A percentile compares a stretch with the other conserved stretches of the same genome.
Evolutionary conservation across 2,113 vertebrate genomes (phyloP).

Genomic region (Speoplatyrhinus poulsoni): DNA sequence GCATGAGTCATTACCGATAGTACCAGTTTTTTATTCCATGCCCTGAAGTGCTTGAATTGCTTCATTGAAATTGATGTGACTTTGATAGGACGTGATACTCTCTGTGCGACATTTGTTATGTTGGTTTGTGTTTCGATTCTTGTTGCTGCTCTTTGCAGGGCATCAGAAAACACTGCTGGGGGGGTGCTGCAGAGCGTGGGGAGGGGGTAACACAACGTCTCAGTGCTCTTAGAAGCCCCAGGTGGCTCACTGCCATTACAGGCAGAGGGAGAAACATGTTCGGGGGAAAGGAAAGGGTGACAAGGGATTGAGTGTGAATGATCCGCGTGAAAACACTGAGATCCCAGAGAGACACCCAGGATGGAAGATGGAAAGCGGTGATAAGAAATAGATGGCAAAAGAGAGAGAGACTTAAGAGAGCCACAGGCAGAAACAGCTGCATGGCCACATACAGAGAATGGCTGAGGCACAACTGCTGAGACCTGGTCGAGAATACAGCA

Average conservation of each 20-base stretch:
- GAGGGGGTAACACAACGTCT: neutral
- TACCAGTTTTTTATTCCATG: neutral
- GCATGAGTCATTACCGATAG: too few species aligned
- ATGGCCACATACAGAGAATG: too few species aligned
- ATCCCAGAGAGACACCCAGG: neutral
- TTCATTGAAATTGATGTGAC: neutral
- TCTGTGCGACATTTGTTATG: neutral
- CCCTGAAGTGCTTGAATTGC: neutral
- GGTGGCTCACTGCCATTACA: slow-evolving; percentile 9
- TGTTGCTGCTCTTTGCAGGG: neutral
- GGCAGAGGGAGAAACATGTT: neutral
- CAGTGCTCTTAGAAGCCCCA: slow-evolving; percentile 5
- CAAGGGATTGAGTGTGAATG: too few species aligned
- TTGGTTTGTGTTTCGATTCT: neutral
- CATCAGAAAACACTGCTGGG: neutral
- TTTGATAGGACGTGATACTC: neutral
- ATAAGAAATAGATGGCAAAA: too few species aligned
- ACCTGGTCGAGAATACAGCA: too few species aligned
- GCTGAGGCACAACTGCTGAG: too few species aligned
- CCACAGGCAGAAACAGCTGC: too few species aligned
- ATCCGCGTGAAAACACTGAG: neutral
- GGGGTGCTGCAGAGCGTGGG: neutral
- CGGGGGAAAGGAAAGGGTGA: neutral
- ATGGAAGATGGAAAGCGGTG: too few species aligned
- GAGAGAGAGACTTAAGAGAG: too few species aligned